A percentile compares a stretch with the other conserved stretches of the same genome.
These are phyloP conservation scores for Volucella bombylans DNA, from an alignment of 2,888 invertebrate genomes.

Conservation along the genomic window DNA sequence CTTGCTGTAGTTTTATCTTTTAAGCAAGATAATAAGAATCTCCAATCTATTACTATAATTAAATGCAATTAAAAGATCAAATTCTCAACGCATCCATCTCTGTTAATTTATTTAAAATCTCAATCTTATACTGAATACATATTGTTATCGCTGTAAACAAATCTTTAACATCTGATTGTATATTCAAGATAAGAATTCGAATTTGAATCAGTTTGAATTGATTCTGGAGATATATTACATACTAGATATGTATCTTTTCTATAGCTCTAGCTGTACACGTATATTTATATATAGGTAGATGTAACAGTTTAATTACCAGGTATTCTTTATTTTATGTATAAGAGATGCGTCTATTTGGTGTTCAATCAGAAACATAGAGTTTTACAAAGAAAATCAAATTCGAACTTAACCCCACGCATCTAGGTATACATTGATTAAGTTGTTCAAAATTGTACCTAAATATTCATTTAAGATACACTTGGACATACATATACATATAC, in stretches of 20 bases:
- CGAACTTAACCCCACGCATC: slow-evolving; percentile 34
- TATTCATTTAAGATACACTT: slow-evolving; percentile 50
- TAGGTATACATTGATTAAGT: slow-evolving; percentile 62
- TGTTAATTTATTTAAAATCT: slow-evolving; percentile 65
- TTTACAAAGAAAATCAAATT: slow-evolving; percentile 36
- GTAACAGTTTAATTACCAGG: slow-evolving; percentile 38
- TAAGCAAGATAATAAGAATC: slow-evolving; percentile 13
- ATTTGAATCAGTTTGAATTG: slow-evolving; percentile 29
- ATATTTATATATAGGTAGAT: background rate
- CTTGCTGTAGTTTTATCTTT: slow-evolving; percentile 6
- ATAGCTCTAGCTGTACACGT: background rate
- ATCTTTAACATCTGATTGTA: slow-evolving; percentile 52
- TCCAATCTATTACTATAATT: slow-evolving; percentile 59
- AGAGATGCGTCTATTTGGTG: background rate
- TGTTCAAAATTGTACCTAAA: slow-evolving; percentile 55
- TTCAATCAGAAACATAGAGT: slow-evolving; percentile 33
- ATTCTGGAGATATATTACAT: slow-evolving; percentile 28
- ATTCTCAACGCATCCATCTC: slow-evolving; percentile 62
- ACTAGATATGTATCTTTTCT: slow-evolving; percentile 40
- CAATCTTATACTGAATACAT: slow-evolving; percentile 33
- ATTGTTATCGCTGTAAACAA: slow-evolving; percentile 57
- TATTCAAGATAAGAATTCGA: slow-evolving; percentile 33
- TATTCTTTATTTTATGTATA: slow-evolving; percentile 3
- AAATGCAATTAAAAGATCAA: slow-evolving; percentile 71
- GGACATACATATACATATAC: slow-evolving; percentile 26